Evolutionary conservation across 1,140 invertebrate genomes (phyloP).

Genomic region (Drosophila kohkoa): DNA sequence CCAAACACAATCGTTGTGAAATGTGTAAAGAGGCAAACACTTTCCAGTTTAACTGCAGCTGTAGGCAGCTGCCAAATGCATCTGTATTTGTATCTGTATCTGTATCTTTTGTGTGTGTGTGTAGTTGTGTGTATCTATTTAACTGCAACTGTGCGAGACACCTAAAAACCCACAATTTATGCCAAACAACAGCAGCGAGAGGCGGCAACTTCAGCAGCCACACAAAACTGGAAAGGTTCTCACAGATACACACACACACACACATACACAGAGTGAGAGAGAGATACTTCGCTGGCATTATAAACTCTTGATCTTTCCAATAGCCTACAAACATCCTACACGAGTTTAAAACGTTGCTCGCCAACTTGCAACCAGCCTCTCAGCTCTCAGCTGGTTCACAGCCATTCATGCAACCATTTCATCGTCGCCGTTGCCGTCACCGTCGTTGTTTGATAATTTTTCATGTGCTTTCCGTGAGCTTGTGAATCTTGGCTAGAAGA

Average conservation of each 20-base stretch:
- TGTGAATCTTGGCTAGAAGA: constrained; percentile 57
- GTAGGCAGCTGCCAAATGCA: constrained; percentile 45
- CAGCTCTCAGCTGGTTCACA: constrained; percentile 76
- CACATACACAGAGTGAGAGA: constrained; percentile 30
- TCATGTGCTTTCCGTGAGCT: constrained; percentile 49
- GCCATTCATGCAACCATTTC: constrained; percentile 76
- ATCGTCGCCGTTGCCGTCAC: constrained; percentile 12
- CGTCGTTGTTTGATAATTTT: constrained; percentile 57
- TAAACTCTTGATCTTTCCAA: constrained; percentile 84
- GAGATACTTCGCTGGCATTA: constrained; percentile 44
- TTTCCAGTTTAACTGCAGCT: constrained; percentile 66
- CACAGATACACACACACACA: constrained; percentile 51
- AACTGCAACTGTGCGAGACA: constrained; percentile 62
- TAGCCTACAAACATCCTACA: constrained; percentile 84
- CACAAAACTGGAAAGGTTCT: constrained; percentile 76
- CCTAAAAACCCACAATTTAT: constrained; percentile 82
- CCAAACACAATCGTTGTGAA: constrained; percentile 20
- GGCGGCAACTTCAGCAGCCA: constrained; percentile 23
- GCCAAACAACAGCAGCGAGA: constrained; percentile 58
- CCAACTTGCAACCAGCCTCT: constrained; percentile 31
- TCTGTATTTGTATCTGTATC: constrained; percentile 43
- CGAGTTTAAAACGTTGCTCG: constrained; percentile 63
- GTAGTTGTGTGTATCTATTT: constrained; percentile 56
- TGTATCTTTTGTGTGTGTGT: constrained; percentile 16
- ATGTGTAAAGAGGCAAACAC: constrained; percentile 52